A percentile compares a stretch with the other conserved stretches of the same genome.
Evolutionary conservation across 2,113 vertebrate species (phyloP).

Genomic region (Engystomops pustulosus): DNA sequence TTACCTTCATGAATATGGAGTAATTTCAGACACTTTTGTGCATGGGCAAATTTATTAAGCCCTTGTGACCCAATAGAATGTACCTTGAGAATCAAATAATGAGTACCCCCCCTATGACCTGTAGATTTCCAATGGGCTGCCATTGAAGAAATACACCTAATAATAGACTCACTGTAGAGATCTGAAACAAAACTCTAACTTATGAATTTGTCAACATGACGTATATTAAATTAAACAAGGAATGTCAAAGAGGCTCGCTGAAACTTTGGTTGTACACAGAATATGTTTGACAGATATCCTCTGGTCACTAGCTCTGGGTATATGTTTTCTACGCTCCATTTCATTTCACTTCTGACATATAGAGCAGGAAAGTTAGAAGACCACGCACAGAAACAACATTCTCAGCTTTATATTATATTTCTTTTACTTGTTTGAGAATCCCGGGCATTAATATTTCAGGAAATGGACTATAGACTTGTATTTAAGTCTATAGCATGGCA

Average conservation of each 20-base stretch:
- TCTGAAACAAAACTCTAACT: not conserved
- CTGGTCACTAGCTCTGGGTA: slow-evolving; percentile 37
- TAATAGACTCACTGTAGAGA: no score
- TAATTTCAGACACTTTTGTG: no score
- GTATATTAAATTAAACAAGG: slow-evolving; percentile 16
- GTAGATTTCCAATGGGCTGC: no score
- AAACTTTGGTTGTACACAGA: not conserved
- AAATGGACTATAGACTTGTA: not conserved
- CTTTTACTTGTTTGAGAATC: not conserved
- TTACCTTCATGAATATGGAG: no score
- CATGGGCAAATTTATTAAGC: no score
- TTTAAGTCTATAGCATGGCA: not conserved
- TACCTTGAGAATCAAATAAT: no score
- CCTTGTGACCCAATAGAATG: no score
- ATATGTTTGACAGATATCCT: slow-evolving; percentile 17
- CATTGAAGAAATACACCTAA: not conserved
- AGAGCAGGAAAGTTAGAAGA: not conserved
- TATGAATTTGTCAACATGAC: slow-evolving; percentile 15
- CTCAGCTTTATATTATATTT: not conserved
- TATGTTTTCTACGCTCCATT: slow-evolving; percentile 20
- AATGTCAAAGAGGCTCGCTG: slow-evolving; percentile 17
- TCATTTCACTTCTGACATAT: slow-evolving; percentile 20
- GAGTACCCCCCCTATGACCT: no score
- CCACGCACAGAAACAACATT: not conserved
- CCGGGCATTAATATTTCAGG: not conserved